These are phyloP conservation scores for Physeter macrocephalus DNA, from an alignment of 2,113 vertebrate species.

Conservation along the genomic window DNA sequence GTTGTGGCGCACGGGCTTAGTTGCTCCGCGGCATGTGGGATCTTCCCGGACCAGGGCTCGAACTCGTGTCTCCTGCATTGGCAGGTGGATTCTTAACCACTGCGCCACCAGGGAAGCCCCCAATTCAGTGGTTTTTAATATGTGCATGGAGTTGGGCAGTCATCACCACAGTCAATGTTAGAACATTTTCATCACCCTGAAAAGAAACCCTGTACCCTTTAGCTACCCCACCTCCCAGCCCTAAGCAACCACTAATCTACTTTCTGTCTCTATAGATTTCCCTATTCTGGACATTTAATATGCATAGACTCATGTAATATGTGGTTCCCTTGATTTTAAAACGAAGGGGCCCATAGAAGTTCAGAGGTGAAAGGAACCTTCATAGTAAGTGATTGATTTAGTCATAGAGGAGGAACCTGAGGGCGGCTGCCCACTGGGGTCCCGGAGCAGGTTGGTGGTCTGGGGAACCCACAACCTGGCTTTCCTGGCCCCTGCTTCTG, in stretches of 20 bases:
- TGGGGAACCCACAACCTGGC: neutral
- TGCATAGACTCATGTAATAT: neutral
- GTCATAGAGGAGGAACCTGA: neutral
- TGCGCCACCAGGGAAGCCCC: neutral
- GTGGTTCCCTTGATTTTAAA: neutral
- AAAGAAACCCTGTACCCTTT: neutral
- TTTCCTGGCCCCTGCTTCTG: neutral
- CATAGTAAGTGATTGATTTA: neutral
- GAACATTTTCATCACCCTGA: neutral
- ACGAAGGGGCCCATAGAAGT: neutral
- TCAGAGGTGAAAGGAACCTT: neutral
- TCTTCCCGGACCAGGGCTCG: neutral
- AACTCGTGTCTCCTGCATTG: neutral
- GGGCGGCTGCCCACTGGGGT: neutral
- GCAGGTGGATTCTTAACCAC: neutral
- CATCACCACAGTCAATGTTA: neutral
- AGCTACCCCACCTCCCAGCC: neutral
- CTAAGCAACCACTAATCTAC: neutral
- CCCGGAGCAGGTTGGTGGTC: accelerated
- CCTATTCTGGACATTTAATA: neutral
- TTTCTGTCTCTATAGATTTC: neutral
- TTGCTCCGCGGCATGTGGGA: neutral
- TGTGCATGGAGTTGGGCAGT: neutral
- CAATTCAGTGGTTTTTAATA: neutral
- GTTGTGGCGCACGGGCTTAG: too few relatives aligned